phyloP scores from a whole-genome alignment of 2,113 vertebrate species.

The Propithecus coquereli region DNA sequence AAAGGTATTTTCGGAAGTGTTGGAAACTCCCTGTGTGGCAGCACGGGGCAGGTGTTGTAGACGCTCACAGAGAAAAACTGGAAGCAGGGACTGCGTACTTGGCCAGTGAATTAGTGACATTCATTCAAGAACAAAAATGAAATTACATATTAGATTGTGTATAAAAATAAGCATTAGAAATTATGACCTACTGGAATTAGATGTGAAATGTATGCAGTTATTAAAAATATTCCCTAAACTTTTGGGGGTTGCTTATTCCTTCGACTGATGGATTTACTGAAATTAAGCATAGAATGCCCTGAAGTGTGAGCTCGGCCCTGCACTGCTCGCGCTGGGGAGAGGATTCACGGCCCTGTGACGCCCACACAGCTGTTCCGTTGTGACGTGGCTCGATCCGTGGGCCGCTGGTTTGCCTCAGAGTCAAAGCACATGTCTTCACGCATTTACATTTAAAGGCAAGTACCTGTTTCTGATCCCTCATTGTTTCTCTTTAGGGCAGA shows the following conservation, averaged over 20 bases:
- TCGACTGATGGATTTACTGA: not conserved
- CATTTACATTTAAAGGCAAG: not conserved
- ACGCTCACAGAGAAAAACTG: fast-evolving
- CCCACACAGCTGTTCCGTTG: fast-evolving
- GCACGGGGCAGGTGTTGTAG: not conserved
- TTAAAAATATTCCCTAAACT: not conserved
- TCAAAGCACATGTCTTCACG: fast-evolving
- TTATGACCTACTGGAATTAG: not conserved
- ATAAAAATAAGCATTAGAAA: not conserved
- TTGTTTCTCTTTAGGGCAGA: not conserved
- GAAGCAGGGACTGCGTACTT: fast-evolving
- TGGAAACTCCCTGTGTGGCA: not conserved
- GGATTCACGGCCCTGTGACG: fast-evolving
- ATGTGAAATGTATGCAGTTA: not conserved
- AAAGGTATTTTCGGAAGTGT: not conserved
- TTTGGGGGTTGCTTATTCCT: not conserved
- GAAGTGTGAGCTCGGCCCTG: fast-evolving
- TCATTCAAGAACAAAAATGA: not conserved
- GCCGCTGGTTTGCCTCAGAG: not conserved
- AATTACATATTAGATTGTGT: fast-evolving
- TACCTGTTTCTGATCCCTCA: not conserved
- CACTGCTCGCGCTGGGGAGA: fast-evolving
- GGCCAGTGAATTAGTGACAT: not conserved
- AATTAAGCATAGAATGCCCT: not conserved
- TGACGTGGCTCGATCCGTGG: fast-evolving